These are phyloP conservation scores for Erebia aethiops DNA, from an alignment of 2,888 invertebrate species.

Conservation along the genomic window DNA sequence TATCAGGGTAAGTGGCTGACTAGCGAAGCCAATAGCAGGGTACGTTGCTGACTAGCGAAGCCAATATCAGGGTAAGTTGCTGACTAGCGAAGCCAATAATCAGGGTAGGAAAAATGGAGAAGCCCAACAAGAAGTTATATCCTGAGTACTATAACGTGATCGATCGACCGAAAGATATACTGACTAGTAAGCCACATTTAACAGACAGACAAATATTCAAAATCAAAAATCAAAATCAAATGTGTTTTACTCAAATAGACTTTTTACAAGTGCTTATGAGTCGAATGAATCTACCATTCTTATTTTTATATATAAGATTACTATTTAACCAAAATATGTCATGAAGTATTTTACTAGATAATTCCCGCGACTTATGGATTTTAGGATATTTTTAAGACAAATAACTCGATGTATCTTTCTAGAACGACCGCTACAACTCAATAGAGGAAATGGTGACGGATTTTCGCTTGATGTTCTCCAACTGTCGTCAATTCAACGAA, in stretches of 20 bases:
- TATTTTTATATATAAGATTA: no score
- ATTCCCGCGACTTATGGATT: no score
- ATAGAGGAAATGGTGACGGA: constrained; percentile 94
- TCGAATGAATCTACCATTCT: no score
- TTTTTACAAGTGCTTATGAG: no score
- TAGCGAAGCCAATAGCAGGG: not conserved
- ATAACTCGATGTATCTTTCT: no score
- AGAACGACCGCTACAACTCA: constrained; percentile 89
- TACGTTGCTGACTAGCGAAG: not conserved
- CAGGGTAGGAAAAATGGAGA: constrained; percentile 86
- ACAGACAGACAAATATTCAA: no score
- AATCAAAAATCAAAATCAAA: no score
- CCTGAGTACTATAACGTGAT: constrained; percentile 98
- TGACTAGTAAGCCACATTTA: constrained; percentile 89
- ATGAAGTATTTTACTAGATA: no score
- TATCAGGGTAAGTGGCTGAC: not conserved
- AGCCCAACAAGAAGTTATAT: constrained; percentile 96
- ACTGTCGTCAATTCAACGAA: constrained; percentile 98
- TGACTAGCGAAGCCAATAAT: constrained; percentile 96
- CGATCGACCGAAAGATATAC: constrained; percentile 96
- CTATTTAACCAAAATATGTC: no score
- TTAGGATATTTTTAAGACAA: no score
- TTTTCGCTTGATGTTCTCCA: constrained; percentile 96
- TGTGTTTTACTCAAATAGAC: no score
- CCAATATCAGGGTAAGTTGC: constrained; percentile 84